These are phyloP conservation scores for Hirtodrosophila cameraria DNA, from an alignment of 2,888 invertebrate genomes.

Conservation along the genomic window DNA sequence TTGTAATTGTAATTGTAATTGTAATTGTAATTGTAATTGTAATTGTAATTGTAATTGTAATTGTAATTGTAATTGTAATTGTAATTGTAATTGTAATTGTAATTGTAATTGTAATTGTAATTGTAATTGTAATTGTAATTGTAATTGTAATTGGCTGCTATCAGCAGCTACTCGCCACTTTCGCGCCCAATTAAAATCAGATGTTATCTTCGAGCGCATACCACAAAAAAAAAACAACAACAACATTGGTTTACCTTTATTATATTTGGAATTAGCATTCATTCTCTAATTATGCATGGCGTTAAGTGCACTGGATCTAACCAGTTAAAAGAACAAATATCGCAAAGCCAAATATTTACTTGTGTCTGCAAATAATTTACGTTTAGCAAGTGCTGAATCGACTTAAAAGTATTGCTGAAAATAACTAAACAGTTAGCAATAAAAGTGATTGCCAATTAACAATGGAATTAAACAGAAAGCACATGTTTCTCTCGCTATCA, in stretches of 20 bases:
- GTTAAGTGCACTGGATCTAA: slow-evolving; percentile 75
- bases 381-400: too few species aligned
- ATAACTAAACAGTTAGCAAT: slow-evolving; percentile 18
- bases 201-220: slow-evolving; percentile 36
- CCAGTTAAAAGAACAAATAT: slow-evolving; percentile 70
- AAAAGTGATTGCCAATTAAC: slow-evolving; percentile 47
- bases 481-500: background rate
- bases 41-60: slow-evolving; percentile 25
- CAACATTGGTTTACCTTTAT: slow-evolving; percentile 28
- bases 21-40: slow-evolving; percentile 23
- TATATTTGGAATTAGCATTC: slow-evolving; percentile 44
- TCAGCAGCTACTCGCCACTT: slow-evolving; percentile 24
- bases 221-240: background rate
- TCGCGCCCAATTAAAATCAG: slow-evolving; percentile 32
- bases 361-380: slow-evolving; percentile 38
- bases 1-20: slow-evolving; percentile 20
- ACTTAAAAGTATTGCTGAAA: slow-evolving; percentile 20
- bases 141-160: slow-evolving; percentile 20
- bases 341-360: slow-evolving; percentile 26
- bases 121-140: slow-evolving; percentile 24
- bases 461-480: slow-evolving; percentile 38
- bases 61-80: slow-evolving; percentile 29
- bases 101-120: slow-evolving; percentile 23
- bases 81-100: slow-evolving; percentile 23
- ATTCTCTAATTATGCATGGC: slow-evolving; percentile 45